Evolutionary conservation across 2,797 vertebrate species (phyloP), one percentile per base, ranked within the genome.

Genomic region (Dicrostonyx torquatus): DNA sequence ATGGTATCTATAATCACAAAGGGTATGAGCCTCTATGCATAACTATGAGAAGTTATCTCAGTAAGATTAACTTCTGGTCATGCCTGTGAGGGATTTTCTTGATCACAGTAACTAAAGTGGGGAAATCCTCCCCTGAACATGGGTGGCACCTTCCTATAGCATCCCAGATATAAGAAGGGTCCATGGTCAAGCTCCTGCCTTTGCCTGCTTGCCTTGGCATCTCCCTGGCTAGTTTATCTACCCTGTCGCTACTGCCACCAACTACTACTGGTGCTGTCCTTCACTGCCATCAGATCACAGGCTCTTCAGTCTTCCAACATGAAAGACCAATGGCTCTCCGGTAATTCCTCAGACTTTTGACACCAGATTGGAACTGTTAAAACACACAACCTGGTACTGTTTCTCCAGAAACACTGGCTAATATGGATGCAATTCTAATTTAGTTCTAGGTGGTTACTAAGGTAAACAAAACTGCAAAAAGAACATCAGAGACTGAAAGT

Each of bases 381-480:
- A 34, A 13, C 6, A n/a, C 22, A 11, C 31, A 48, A 20, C 43
- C 18, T 31, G 48, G 48, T 70, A 50, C 24, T 70, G 83, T 29
- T 18, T 48, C 64, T 86, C 83, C 48, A 37, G 83, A 70, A 70
- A 70, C 22, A 22, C 20, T 50, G 22, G 22, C 34, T 53, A 50
- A 29, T 66, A 24, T n/a, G 13, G 31, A 66, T 48, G 29, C 43
- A n/a, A 48, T 66, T 66, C 43, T 13, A 48, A 48, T 58, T 95
- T 94, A 64, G 48, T 90, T 87, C 64, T 86, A 31, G 73, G 82
- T 94, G 37, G 1, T 80, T 45, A 90, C 34, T 85, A 80, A 72
- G 55, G 18, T 90, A 91, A 84, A 93, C 55, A 78, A 95, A 92
- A 5, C 70, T 83, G 3, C 43, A 90, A 79, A 15, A 78, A 92